These are phyloP conservation scores for Cecropterus lyciades DNA, from an alignment of 1,140 invertebrate species.

Conservation along the genomic window DNA sequence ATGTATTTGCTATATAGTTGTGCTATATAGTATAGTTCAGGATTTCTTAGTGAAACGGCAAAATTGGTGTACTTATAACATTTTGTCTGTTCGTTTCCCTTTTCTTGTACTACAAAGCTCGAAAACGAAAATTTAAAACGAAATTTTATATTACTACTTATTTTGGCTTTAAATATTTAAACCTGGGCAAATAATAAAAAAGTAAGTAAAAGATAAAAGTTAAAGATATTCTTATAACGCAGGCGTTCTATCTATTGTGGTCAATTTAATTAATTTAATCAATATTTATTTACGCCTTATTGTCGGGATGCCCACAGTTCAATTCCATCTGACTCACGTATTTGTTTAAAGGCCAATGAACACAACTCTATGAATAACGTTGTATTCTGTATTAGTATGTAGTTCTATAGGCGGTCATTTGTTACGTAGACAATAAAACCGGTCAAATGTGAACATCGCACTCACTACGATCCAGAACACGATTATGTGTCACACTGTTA, in stretches of 20 bases:
- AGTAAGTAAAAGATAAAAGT: no score
- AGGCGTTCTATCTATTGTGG: no score
- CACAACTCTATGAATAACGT: constrained; percentile 5
- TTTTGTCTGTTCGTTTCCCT: no score
- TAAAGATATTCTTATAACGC: no score
- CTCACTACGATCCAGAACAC: constrained; percentile 1
- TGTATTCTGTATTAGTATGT: not conserved
- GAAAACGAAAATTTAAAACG: no score
- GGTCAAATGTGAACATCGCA: constrained; percentile 4
- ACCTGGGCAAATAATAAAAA: no score
- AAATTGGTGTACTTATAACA: no score
- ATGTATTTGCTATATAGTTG: not conserved
- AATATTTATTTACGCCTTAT: not conserved
- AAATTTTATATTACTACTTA: no score
- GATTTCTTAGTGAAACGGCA: no score
- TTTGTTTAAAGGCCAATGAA: constrained; percentile 1
- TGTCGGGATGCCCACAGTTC: not conserved
- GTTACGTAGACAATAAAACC: constrained; percentile 10
- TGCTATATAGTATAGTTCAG: no score
- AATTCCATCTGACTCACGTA: not conserved
- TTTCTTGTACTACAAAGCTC: no score
- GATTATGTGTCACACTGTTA: not conserved
- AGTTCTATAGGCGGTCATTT: not conserved
- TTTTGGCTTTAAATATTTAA: no score
- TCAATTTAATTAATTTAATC: not conserved